phyloP scores from a whole-genome alignment of 2,888 invertebrate species.

The Ferdinandea cuprea region DNA sequence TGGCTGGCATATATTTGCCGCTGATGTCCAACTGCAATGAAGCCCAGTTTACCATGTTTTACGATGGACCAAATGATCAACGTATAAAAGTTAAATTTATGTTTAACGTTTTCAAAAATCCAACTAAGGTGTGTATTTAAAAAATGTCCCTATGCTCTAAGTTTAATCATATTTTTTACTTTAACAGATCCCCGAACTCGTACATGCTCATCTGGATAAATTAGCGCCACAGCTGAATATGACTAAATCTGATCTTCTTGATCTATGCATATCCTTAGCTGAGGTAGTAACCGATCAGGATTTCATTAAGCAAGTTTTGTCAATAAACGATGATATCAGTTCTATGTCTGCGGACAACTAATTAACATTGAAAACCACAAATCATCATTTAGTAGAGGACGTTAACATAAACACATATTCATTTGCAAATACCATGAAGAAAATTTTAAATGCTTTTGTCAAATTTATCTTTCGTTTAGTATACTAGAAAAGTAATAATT shows the following conservation, averaged over 20 bases:
- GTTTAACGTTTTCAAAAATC: slow-evolving; percentile 87
- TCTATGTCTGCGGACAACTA: slow-evolving; percentile 89
- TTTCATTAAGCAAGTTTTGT: slow-evolving; percentile 90
- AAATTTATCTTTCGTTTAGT: slow-evolving; percentile 71
- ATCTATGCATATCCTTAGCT: slow-evolving; percentile 87
- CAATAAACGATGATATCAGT: slow-evolving; percentile 92
- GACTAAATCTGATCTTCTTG: slow-evolving; percentile 86
- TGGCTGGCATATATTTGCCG: slow-evolving; percentile 94
- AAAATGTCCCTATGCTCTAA: not conserved
- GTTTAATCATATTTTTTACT: not conserved
- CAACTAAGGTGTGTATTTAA: slow-evolving; percentile 84
- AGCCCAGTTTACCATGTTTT: slow-evolving; percentile 90
- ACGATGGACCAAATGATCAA: slow-evolving; percentile 86
- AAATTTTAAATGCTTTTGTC: slow-evolving; percentile 68
- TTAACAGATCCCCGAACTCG: slow-evolving; percentile 86
- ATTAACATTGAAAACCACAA: slow-evolving; percentile 76
- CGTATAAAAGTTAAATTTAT: slow-evolving; percentile 90
- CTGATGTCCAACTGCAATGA: slow-evolving; percentile 86
- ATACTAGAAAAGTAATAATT: slow-evolving; percentile 42
- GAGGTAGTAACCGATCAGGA: slow-evolving; percentile 87
- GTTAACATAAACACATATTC: slow-evolving; percentile 54
- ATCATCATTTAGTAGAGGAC: slow-evolving; percentile 66
- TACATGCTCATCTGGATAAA: slow-evolving; percentile 86
- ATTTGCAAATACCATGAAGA: slow-evolving; percentile 67
- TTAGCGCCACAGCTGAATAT: slow-evolving; percentile 90